Evolutionary conservation across 2,797 vertebrate genomes (phyloP), one percentile per base, ranked within the genome.

Genomic region (Lerista edwardsae): DNA sequence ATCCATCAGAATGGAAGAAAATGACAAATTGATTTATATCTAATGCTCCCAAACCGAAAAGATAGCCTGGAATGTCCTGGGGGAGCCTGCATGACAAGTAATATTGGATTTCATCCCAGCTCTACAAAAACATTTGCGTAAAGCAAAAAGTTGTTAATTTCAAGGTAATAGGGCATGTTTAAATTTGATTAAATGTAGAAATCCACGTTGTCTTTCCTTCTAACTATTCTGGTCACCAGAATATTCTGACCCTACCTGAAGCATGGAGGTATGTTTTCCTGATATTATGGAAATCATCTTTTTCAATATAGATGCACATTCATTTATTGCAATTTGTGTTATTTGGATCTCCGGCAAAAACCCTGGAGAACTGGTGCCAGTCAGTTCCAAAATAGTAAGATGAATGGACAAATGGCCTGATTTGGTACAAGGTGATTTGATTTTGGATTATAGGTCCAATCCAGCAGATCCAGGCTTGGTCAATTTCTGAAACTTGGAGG

Each of bases 1-100:
- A 85, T 8, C 23, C 11, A 44, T 72, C n/a, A 78, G 41, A 9
- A 82, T 25, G 8, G 47, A 79, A 11, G 27, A 29, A 77, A 39
- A 27, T 34, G 7, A 75, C 31, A 81, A 62, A 59, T 39, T 29
- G 15, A 61, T 59, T 23, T 86, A 77, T 36, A 83, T 86, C 73
- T 84, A 72, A 81, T 76, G 79, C 73, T 87, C 72, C 72, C 36
- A 88, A 81, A 25, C 6, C n/a, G 71, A 15, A 86, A 87, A 68
- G 86, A 87, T 39, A 57, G 10, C 74, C 4, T 65, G 25, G 65
- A 51, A 3, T 82, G 2, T 75, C 77, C 69, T 69, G 5, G 21
- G 51, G 51, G 72, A 90, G 88, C 88, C 82, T 6, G 64, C 55
- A 61, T 4, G 9, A n/a, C 64, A 87, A 72, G 7, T 73, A 71